Base-by-base conservation (phyloP, 2,888 invertebrate genomes). In the Magallana nippona region DNA sequence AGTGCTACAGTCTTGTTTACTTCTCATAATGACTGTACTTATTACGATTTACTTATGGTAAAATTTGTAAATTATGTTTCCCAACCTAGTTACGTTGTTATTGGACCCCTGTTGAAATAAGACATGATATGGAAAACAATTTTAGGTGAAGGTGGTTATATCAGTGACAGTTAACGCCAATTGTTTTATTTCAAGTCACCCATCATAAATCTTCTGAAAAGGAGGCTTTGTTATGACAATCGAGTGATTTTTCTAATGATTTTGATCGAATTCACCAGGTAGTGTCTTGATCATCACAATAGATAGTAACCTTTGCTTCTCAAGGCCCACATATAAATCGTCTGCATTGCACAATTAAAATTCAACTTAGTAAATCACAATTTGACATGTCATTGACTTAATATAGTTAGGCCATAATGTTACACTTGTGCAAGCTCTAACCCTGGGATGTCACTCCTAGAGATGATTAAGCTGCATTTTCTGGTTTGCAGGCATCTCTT, bases 211-310 rank as follows among this genome's bases (percentile, higher is more conserved):
- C 71, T 32, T 13, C 11, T 27, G 2, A n/a, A 1, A 60, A 15
- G n/a, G 60, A 15, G 32, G 19, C 44, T 44, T 44, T 13, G 11
- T 27, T 15, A 27, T 71, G 71, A 71, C 71, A 22, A 3, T 27
- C 32, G 27, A 71, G 32, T 71, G 27, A 71, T 71, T 71, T 63
- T 63, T 60, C 19, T 11, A 19, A 19, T 8, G n/a, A 60, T 60
- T 60, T 60, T 71, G 27, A 22, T 22, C 32, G 13, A 71, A 27
- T 71, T 71, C 71, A 71, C 71, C 71, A 71, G 71, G 71, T 71
- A 32, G 71, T 27, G 27, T 71, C 27, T 15, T 22, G 13, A 71
- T 27, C 71, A 71, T 71, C 19, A 71, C 22, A 17, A 71, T 15
- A 27, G 71, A 13, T 13, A 71, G 27, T 22, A 71, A 71, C 22